A percentile compares a stretch with the other conserved stretches of the same genome.
Conservation (phyloP, 2,113 vertebrate species). For the Melierax canorus region DNA sequence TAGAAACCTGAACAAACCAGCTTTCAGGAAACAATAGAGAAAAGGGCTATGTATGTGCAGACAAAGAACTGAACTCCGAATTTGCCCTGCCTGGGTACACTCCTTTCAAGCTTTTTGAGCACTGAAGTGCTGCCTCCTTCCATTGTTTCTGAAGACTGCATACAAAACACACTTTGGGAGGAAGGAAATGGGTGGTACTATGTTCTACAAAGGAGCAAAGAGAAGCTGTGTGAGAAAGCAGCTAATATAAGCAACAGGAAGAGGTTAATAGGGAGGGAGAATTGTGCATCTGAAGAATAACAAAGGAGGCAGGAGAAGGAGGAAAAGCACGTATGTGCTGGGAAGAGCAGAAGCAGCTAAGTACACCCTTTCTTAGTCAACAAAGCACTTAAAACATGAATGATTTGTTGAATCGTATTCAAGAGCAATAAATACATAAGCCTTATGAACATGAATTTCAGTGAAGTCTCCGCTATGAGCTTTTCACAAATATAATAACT, state of each 20-base stretch:
- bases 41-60: not conserved
- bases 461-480: not conserved
- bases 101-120: not conserved
- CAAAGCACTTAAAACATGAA: not conserved
- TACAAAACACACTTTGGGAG: not conserved
- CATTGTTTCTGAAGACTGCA: constrained; percentile 14
- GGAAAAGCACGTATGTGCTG: not conserved
- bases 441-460: not conserved
- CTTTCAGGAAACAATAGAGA: not conserved
- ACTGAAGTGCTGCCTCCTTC: not conserved
- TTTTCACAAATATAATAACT: not conserved
- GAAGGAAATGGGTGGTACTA: constrained; percentile 49
- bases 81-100: not conserved
- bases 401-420: not conserved
- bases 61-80: not conserved
- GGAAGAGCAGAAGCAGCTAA: not conserved
- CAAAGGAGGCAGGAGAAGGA: not conserved
- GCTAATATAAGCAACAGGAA: constrained; percentile 35
- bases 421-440: not conserved
- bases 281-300: not conserved
- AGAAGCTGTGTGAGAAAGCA: constrained; percentile 27
- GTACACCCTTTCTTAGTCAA: not conserved
- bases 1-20: not conserved
- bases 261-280: constrained; percentile 5
- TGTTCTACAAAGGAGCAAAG: constrained; percentile 1